These are phyloP conservation scores for Scylla paramamosain DNA, from an alignment of 1,140 invertebrate genomes.

Conservation along the genomic window DNA sequence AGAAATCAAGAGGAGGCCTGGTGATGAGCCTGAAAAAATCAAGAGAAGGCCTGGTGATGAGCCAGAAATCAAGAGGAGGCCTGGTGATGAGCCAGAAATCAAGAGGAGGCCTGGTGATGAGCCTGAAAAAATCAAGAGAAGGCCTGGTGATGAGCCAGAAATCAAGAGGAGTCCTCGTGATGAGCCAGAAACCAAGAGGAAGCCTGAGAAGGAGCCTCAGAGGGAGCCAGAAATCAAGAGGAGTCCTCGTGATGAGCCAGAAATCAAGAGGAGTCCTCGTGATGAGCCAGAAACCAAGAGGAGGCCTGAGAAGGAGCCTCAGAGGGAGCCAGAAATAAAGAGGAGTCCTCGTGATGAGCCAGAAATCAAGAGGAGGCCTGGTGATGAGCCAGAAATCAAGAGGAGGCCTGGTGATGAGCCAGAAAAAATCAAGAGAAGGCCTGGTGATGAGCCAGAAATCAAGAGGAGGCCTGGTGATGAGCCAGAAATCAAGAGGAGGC, in stretches of 20 bases:
- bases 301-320: constrained; percentile 43
- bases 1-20: too few relatives aligned
- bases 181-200: neutral
- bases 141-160: too few relatives aligned
- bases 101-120: too few relatives aligned
- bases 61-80: too few relatives aligned
- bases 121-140: too few relatives aligned
- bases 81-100: too few relatives aligned
- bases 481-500: neutral
- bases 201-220: neutral
- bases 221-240: constrained; percentile 1
- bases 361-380: constrained; percentile 5
- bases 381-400: neutral
- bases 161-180: constrained; percentile 31
- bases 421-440: constrained; percentile 33
- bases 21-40: neutral
- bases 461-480: neutral
- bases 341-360: too few relatives aligned
- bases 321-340: neutral
- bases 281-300: constrained; percentile 42
- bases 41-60: too few relatives aligned
- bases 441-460: neutral
- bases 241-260: neutral
- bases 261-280: neutral
- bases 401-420: neutral